A percentile compares a stretch with the other conserved stretches of the same genome.
Conservation (phyloP, 2,888 invertebrate genomes). For the Seladonia tumulorum region DNA sequence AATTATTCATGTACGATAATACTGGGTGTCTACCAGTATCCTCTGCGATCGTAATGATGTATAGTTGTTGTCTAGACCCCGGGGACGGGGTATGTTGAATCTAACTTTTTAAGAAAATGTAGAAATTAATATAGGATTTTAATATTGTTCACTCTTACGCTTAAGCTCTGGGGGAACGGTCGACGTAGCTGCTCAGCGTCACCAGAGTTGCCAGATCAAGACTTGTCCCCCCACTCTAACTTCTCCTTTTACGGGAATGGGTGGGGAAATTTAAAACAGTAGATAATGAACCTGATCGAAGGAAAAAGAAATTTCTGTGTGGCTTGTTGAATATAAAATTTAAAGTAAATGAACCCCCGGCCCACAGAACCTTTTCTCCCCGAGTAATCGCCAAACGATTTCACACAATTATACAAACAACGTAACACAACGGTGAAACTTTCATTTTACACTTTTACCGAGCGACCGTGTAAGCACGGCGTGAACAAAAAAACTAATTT, state of each 20-base stretch:
- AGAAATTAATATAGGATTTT: not conserved
- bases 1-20: not conserved
- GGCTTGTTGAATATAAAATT: not conserved
- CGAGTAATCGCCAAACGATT: not conserved
- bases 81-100: not conserved
- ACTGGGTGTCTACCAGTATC: not conserved
- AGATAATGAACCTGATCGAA: too few species aligned
- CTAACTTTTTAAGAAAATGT: not conserved
- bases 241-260: too few species aligned
- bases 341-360: not conserved
- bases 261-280: too few species aligned
- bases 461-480: not conserved
- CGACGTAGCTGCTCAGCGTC: too few species aligned
- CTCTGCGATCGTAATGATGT: not conserved
- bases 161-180: too few species aligned
- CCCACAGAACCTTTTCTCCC: not conserved
- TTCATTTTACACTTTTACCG: conserved; percentile 4
- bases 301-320: too few species aligned
- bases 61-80: not conserved
- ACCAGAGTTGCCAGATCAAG: too few species aligned
- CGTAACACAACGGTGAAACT: not conserved
- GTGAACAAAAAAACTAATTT: not conserved
- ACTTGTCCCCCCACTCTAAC: too few species aligned
- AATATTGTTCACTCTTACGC: too few species aligned
- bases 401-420: not conserved